phyloP scores from a whole-genome alignment of 2,113 vertebrate species.

The Apeltes quadracus region DNA sequence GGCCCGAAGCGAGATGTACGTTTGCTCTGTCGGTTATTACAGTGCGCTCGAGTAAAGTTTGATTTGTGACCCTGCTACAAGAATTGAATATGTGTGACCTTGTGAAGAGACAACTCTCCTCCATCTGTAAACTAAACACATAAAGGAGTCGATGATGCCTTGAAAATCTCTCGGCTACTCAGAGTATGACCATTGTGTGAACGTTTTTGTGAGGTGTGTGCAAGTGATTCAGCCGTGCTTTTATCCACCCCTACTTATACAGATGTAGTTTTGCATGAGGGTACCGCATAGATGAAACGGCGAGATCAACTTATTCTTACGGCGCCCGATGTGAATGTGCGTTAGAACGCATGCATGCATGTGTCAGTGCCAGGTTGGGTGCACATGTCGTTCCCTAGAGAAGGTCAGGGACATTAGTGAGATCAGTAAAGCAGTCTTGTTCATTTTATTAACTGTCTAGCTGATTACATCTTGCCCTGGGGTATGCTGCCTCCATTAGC shows the following conservation, averaged over 20 bases:
- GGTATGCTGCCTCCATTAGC: conserved; percentile 74
- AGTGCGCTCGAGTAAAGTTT: not conserved
- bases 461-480: conserved; percentile 74
- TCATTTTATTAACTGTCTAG: conserved; percentile 76
- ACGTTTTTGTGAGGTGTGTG: conserved; percentile 10
- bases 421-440: conserved; percentile 70
- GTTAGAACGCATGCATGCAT: conserved; percentile 10
- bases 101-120: conserved; percentile 11
- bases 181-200: not conserved
- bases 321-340: conserved; percentile 14
- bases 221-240: conserved; percentile 11
- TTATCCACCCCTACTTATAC: not conserved
- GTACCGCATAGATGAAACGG: not conserved
- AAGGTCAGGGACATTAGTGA: conserved; percentile 73
- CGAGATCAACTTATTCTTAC: not conserved
- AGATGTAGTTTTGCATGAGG: no score
- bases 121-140: conserved; percentile 29
- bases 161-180: conserved; percentile 25
- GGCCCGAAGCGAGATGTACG: conserved; percentile 26
- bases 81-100: conserved; percentile 37
- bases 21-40: conserved; percentile 54
- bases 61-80: conserved; percentile 29
- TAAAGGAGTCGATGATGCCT: conserved; percentile 35
- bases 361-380: conserved; percentile 18
- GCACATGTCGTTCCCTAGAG: conserved; percentile 45